phyloP scores from a whole-genome alignment of 1,140 invertebrate genomes.

The Heterodera schachtii region DNA sequence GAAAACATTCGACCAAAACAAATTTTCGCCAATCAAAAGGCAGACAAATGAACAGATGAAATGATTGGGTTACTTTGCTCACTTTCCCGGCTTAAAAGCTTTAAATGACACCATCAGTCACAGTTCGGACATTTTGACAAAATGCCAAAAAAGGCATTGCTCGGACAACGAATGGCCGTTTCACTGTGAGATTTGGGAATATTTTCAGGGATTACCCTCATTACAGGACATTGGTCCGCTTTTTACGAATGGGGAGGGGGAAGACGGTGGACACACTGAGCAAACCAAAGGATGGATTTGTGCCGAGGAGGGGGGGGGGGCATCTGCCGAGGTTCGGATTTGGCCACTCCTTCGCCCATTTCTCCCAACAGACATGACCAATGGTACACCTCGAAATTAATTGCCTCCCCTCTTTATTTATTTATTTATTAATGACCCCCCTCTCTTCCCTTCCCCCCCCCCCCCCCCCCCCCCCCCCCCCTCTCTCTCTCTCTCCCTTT shows the following conservation, averaged over 20 bases:
- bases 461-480: neutral
- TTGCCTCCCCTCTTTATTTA: conserved; percentile 6
- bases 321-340: neutral
- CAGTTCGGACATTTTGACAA: neutral
- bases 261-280: neutral
- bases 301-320: too few species aligned
- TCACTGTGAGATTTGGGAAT: neutral
- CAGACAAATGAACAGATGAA: too few species aligned
- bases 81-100: too few species aligned
- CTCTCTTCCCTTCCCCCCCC: neutral
- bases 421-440: conserved; percentile 10
- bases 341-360: neutral
- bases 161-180: neutral
- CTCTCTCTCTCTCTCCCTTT: neutral
- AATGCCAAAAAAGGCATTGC: neutral
- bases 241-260: neutral
- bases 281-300: neutral
- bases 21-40: too few species aligned
- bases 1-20: too few species aligned
- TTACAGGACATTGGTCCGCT: too few species aligned
- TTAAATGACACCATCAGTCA: too few species aligned
- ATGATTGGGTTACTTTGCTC: too few species aligned
- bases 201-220: neutral
- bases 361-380: neutral
- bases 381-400: conserved; percentile 12